Evolutionary conservation across 2,113 vertebrate species (phyloP), one percentile per base, ranked within the genome.

Genomic region (Zosterops japonicus): DNA sequence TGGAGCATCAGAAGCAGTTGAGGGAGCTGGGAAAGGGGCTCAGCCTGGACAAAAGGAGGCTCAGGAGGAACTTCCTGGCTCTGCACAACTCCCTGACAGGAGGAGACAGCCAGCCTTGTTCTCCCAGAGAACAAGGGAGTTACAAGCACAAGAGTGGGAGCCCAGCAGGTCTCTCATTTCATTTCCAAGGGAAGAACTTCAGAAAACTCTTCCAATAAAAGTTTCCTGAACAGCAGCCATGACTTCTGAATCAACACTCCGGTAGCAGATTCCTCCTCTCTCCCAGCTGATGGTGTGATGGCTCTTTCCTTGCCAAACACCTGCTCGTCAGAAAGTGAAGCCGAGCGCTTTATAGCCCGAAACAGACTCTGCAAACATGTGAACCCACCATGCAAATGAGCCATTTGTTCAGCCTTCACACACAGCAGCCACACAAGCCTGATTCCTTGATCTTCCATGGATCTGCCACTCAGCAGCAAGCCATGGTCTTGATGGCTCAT

Each of bases 141-240:
- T 35, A 17, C 9, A 64, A 52, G n/a, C 69, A 49, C 41, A 53
- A 46, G 50, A 36, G 14, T 9, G 15, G 31, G 14, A 85, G 57
- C 56, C 67, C 65, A 56, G 46, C 41, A 72, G 28, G 61, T 64
- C 36, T 65, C 63, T 42, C 1, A 0, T 70, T 93, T 78, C 83
- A 69, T 21, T 47, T 71, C 24, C 33, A 46, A 87, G 71, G 8
- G 6, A 83, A 86, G 42, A 95, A 91, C 49, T 91, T 75, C 31
- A 64, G 61, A 33, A 39, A 89, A 86, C 47, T 83, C 87, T 68
- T 75, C 21, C 55, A 69, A 28, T 27, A 3, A 14, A 87, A 96
- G 87, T 94, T 95, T 94, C 87, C 93, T 71, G 74, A 94, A 94
- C 77, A 56, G 23, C 83, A 96, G 94, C 87, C 93, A 95, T 3